Conservation (phyloP, 2,113 vertebrate species). For the Plestiodon gilberti region DNA sequence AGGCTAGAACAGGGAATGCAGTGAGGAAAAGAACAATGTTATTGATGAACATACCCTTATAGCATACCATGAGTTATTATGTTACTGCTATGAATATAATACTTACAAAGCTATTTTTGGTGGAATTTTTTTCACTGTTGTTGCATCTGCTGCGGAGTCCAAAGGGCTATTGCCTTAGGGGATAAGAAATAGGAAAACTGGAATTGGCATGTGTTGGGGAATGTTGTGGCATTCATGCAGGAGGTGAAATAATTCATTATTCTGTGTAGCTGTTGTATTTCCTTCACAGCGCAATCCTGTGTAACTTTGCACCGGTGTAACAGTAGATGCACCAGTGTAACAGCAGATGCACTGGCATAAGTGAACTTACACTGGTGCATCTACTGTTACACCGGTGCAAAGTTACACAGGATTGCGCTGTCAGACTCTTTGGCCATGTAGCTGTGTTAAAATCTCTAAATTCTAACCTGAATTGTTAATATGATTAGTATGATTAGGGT, state of each 20-base stretch:
- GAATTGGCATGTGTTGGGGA: conserved; percentile 20
- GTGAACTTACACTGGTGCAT: too few species aligned
- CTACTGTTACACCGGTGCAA: too few species aligned
- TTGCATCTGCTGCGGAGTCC: conserved; percentile 11
- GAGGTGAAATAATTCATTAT: conserved; percentile 57
- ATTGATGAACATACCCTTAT: conserved; percentile 30
- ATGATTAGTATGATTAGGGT: not conserved
- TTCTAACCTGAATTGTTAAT: not conserved
- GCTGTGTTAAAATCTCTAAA: conserved; percentile 23
- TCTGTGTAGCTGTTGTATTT: conserved; percentile 47
- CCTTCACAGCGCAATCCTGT: too few species aligned
- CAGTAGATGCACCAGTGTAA: too few species aligned
- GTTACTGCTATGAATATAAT: conserved; percentile 11
- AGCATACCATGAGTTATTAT: not conserved
- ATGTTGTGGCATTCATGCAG: conserved; percentile 40
- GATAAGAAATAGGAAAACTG: conserved; percentile 53
- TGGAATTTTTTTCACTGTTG: conserved; percentile 23
- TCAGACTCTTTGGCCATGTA: conserved; percentile 30
- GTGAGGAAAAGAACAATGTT: conserved; percentile 31
- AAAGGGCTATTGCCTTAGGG: not conserved
- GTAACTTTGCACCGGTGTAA: too few species aligned
- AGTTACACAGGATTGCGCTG: too few species aligned
- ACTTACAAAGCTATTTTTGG: conserved; percentile 27
- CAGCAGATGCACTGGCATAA: too few species aligned
- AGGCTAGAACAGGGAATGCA: conserved; percentile 20